Percentiles rank a stretch among this genome's conserved stretches.
These are phyloP conservation scores for Avahi laniger DNA, from an alignment of 2,797 vertebrate species.

Conservation along the genomic window DNA sequence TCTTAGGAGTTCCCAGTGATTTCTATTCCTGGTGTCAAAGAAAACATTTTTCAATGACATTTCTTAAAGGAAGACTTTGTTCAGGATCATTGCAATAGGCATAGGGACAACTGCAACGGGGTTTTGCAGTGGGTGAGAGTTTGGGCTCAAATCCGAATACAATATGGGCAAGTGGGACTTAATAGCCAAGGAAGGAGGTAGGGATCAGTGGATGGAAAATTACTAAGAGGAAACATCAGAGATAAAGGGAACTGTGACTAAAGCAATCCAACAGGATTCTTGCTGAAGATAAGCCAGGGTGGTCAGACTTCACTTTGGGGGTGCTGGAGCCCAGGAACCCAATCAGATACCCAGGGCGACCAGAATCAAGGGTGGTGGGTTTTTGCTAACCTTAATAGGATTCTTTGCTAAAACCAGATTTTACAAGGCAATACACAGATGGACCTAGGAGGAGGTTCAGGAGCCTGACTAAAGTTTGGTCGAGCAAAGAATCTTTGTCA, in stretches of 20 bases:
- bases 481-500: background rate
- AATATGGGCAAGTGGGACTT: background rate
- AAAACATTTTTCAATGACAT: background rate
- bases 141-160: background rate
- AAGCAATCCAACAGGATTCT: background rate
- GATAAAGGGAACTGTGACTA: background rate
- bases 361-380: background rate
- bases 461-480: background rate
- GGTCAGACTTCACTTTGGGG: background rate
- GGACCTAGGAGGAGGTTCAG: background rate
- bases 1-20: background rate
- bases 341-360: too few relatives aligned
- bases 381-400: background rate
- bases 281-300: background rate
- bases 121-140: background rate
- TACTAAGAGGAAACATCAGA: background rate
- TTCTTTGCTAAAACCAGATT: background rate
- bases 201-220: background rate
- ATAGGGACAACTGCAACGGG: background rate
- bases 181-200: background rate
- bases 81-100: background rate
- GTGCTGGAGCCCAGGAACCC: background rate
- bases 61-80: background rate
- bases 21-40: background rate
- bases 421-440: background rate